Evolutionary conservation across 2,888 invertebrate species (phyloP), one percentile per base, ranked within the genome.

Genomic region (Metalampra italica): DNA sequence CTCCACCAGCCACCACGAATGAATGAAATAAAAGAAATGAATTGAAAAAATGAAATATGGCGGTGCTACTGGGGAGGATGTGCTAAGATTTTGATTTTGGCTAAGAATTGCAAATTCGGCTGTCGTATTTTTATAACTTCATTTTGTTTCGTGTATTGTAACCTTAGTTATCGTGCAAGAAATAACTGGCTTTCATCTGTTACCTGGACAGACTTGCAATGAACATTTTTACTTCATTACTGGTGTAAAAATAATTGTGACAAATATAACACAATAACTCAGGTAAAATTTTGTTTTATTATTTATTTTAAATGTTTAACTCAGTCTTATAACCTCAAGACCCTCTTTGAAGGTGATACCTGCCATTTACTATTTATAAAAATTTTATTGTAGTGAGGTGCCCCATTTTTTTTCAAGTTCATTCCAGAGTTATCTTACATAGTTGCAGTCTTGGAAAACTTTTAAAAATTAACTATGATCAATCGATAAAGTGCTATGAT

Each of bases 211-310:
- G 53, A 67, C 75, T 80, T 85, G 87, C 82, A 78, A 89, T 89
- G 88, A 87, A 83, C 86, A 79, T 80, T 80, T 75, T 80, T 82
- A 84, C 78, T 82, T 83, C 85, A 78, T 77, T 85, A 75, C 75
- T 80, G 85, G 85, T 88, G 82, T 89, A 88, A 89, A 88, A 89
- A 88, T 87, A 87, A 86, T 88, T 87, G 83, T 87, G 88, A 85
- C 80, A 81, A 87, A 78, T 82, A 82, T 78, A 82, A 70, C 75
- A 68, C 74, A 73, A 68, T 76, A 73, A 61, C 71, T 74, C 86
- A 87, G 87, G 88, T 87, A 87, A 85, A 71, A 68, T 67, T 63
- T 71, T 76, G 70, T 80, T 81, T 75, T 67, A 58, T 53, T 54
- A 64, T 62, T 55, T 58, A 48, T 49, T 49, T 53, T 49, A 45